A percentile compares a stretch with the other conserved stretches of the same genome.
phyloP scores from a whole-genome alignment of 2,888 invertebrate genomes.

The Hoplodrina ambigua region DNA sequence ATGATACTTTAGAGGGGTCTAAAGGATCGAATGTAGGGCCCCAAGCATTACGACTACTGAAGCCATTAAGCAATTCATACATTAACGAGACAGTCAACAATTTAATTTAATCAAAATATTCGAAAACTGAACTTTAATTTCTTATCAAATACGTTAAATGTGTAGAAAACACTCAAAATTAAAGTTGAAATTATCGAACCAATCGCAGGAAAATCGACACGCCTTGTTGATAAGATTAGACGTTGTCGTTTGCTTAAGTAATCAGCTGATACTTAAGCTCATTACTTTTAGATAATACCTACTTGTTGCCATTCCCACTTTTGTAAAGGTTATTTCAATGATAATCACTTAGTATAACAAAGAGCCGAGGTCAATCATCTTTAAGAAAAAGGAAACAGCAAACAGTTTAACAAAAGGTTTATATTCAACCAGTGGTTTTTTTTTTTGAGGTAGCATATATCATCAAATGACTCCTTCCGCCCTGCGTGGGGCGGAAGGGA shows the following conservation, averaged over 20 bases:
- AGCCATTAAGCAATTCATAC: too few species aligned
- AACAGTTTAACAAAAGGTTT: too few species aligned
- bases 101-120: too few species aligned
- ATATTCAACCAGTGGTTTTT: too few species aligned
- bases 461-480: too few species aligned
- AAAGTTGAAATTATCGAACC: constrained; percentile 3
- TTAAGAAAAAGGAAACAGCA: too few species aligned
- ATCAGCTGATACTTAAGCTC: constrained; percentile 6
- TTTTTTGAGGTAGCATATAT: too few species aligned
- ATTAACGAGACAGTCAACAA: too few species aligned
- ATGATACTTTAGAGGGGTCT: too few species aligned
- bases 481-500: too few species aligned
- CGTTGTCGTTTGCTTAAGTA: neutral
- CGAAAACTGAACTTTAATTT: neutral
- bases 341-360: neutral
- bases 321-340: neutral
- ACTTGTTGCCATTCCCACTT: constrained; percentile 3
- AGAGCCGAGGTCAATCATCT: neutral
- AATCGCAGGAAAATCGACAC: constrained; percentile 21
- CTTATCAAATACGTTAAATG: neutral
- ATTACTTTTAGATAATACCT: constrained; percentile 3
- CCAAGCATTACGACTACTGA: too few species aligned
- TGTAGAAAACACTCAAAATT: constrained; percentile 4
- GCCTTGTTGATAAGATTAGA: constrained; percentile 23
- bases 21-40: too few species aligned